Base-by-base conservation (phyloP, 2,797 vertebrate genomes). In the Lophius americanus region DNA sequence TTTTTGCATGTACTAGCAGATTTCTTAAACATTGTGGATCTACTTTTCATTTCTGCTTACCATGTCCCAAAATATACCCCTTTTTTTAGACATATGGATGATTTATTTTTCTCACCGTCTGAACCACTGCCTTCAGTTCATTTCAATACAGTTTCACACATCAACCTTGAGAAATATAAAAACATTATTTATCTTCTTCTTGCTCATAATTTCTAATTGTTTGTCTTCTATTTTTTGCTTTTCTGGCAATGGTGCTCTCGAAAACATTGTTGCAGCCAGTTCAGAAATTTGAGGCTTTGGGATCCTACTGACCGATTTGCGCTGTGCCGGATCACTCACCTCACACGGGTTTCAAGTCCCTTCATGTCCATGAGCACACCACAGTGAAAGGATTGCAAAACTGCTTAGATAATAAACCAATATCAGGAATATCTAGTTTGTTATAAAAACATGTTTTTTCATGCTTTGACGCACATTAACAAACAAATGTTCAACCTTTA, bases 1-100 rank as follows among this genome's bases (percentile, higher is more conserved):
- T 84, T 88, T 83, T 73, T 86, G 82, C 82, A 56, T 74, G 75
- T 80, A 75, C 61, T 75, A 62, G 82, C 86, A 84, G 75, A 81
- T 83, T 86, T 86, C 60, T 72, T 70, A 78, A 80, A 87, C 85
- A 86, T 82, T 81, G 61, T 43, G 2, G 53, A 69, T 73, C 64
- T 58, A 68, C 78, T 79, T 80, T 81, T 73, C 48, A 86, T 84
- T 76, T 83, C n/a, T 61, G 72, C 68, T 78, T 73, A 83, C 75
- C 59, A 36, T 61, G 78, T 78, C 70, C 64, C 35, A 71, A 76
- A 75, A 62, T 60, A 64, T 0, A 41, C 4, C 37, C 12, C 63
- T 8, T 36, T 39, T 52, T 64, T 64, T n/a, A 47, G 43, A 80
- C 76, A 59, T 59, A 58, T 74, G 57, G 70, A 69, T 53, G 42